Percentiles rank a stretch among this genome's conserved stretches.
Conservation (phyloP, 1,140 invertebrate genomes). For the Hylaeus anthracinus region DNA sequence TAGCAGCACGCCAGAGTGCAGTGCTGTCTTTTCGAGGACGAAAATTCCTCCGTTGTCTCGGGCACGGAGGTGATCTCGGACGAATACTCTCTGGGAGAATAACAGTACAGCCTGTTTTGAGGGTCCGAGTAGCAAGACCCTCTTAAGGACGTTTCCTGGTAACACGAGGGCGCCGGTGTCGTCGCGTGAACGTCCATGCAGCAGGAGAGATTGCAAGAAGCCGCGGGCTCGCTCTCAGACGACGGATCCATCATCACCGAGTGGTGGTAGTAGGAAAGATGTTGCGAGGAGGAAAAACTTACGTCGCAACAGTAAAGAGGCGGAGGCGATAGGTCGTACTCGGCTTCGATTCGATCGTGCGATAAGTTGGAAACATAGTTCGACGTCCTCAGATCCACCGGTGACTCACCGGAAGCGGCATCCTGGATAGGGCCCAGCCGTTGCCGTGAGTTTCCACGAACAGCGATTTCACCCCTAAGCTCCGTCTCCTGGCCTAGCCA, state of each 20-base stretch:
- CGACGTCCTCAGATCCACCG: slow-evolving; percentile 79
- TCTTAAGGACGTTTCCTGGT: slow-evolving; percentile 51
- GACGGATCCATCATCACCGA: slow-evolving; percentile 4
- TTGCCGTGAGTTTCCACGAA: slow-evolving; percentile 74
- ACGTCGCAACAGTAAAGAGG: slow-evolving; percentile 61
- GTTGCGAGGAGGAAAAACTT: slow-evolving; percentile 36
- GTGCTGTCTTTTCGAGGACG: slow-evolving; percentile 59
- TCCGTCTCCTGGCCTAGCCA: slow-evolving; percentile 83
- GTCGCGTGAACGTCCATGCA: slow-evolving; percentile 57
- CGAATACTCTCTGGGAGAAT: slow-evolving; percentile 65
- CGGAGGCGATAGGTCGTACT: slow-evolving; percentile 55
- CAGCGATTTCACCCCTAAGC: slow-evolving; percentile 76
- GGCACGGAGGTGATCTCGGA: slow-evolving; percentile 27
- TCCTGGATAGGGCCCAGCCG: slow-evolving; percentile 70
- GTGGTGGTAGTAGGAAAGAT: slow-evolving; percentile 30
- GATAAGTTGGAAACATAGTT: slow-evolving; percentile 35
- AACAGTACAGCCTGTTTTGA: slow-evolving; percentile 59
- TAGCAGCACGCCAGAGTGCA: slow-evolving; percentile 67
- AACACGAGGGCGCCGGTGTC: slow-evolving; percentile 40
- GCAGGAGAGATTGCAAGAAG: slow-evolving; percentile 60
- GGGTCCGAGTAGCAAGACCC: slow-evolving; percentile 58
- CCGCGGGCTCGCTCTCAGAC: slow-evolving; percentile 40
- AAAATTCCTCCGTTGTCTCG: slow-evolving; percentile 45
- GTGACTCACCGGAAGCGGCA: slow-evolving; percentile 73
- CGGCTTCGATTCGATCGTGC: slow-evolving; percentile 45